Conservation (phyloP, 2,888 invertebrate species). For the Pseudanteris insignis region DNA sequence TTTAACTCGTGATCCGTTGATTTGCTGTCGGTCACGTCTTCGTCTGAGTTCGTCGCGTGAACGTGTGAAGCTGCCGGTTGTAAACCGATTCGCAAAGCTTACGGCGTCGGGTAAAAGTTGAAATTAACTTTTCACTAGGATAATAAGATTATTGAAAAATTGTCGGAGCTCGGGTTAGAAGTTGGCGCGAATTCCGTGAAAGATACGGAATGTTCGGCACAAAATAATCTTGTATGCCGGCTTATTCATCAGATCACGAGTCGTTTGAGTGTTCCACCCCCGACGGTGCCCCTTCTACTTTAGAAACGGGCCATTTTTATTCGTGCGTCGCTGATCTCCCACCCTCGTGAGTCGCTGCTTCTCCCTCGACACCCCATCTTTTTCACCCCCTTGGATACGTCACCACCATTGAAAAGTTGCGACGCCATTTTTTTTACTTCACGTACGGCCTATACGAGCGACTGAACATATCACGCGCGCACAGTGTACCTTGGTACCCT, state of each 20-base stretch:
- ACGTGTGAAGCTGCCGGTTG: neutral
- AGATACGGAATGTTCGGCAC: constrained; percentile 45
- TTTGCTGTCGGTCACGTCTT: no score
- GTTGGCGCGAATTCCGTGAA: constrained; percentile 18
- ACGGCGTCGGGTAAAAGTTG: no score
- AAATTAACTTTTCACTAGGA: constrained; percentile 12
- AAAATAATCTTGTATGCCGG: constrained; percentile 59
- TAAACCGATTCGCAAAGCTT: no score
- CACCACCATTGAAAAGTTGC: constrained; percentile 54
- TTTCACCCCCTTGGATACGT: constrained; percentile 49
- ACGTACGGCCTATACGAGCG: constrained; percentile 47
- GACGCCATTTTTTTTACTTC: constrained; percentile 56
- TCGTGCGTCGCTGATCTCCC: constrained; percentile 55
- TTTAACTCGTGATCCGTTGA: no score
- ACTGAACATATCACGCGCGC: constrained; percentile 28
- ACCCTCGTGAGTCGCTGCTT: constrained; percentile 46
- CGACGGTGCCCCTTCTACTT: constrained; percentile 48
- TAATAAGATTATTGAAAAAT: constrained; percentile 26
- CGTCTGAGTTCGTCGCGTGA: neutral
- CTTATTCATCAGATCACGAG: constrained; percentile 65
- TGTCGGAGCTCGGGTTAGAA: constrained; percentile 21
- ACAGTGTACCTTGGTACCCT: constrained; percentile 34
- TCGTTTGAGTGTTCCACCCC: constrained; percentile 61
- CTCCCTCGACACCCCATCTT: constrained; percentile 47
- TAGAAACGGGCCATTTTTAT: constrained; percentile 62